A percentile compares a stretch with the other conserved stretches of the same genome.
Evolutionary conservation across 1,140 invertebrate species (phyloP).

Genomic region (Drosophila lini): DNA sequence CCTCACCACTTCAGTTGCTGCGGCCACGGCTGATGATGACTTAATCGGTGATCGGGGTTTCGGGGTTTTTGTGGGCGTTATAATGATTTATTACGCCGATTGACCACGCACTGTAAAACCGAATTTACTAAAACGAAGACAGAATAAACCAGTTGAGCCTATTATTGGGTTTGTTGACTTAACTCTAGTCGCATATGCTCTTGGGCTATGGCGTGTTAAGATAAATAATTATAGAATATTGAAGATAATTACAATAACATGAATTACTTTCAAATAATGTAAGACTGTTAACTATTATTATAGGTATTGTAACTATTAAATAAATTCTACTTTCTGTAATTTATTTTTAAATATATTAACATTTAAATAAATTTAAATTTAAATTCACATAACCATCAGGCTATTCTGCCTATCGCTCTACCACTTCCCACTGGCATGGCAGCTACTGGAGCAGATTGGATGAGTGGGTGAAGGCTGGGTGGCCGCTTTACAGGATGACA

Average conservation of each 20-base stretch:
- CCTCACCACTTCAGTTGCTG: slow-evolving; percentile 5
- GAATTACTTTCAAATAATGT: not conserved
- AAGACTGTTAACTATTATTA: not conserved
- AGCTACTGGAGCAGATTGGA: slow-evolving; percentile 13
- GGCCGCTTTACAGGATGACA: slow-evolving; percentile 17
- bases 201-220: not conserved
- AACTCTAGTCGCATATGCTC: not conserved
- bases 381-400: not conserved
- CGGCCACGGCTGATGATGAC: slow-evolving; percentile 57
- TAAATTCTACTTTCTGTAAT: not conserved
- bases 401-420: slow-evolving; percentile 6
- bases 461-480: slow-evolving; percentile 37
- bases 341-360: not conserved
- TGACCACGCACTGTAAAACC: slow-evolving; percentile 69
- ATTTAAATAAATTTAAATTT: not conserved
- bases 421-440: slow-evolving; percentile 37
- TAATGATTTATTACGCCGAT: slow-evolving; percentile 72
- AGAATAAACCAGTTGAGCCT: slow-evolving; percentile 18
- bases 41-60: slow-evolving; percentile 68
- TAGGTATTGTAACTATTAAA: not conserved
- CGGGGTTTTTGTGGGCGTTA: slow-evolving; percentile 59
- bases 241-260: not conserved
- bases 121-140: slow-evolving; percentile 28
- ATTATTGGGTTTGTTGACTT: not conserved
- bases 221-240: not conserved